Evolutionary conservation across 2,797 vertebrate species (phyloP).

Genomic region (Pelodytes ibericus): DNA sequence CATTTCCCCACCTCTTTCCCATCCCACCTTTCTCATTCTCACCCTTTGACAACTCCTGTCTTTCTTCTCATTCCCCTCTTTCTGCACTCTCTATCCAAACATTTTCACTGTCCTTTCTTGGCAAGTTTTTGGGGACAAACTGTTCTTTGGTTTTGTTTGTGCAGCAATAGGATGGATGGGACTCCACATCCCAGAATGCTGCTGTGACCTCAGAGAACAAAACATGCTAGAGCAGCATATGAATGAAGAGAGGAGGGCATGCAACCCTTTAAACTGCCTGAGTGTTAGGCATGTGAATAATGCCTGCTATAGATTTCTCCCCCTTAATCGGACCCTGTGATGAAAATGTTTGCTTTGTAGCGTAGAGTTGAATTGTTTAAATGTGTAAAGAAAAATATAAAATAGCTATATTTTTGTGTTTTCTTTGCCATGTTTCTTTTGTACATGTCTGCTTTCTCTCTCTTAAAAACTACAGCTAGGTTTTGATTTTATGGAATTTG

Average conservation of each 20-base stretch:
- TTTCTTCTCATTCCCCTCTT: constrained; percentile 1
- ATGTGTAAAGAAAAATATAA: no score
- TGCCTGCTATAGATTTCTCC: no score
- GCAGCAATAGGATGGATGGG: constrained; percentile 29
- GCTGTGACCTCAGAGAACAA: constrained; percentile 33
- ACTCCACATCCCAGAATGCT: constrained; percentile 31
- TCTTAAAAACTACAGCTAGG: no score
- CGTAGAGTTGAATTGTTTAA: no score
- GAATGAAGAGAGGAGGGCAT: constrained; percentile 30
- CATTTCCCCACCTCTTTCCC: constrained; percentile 27
- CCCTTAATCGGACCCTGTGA: no score
- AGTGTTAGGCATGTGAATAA: no score
- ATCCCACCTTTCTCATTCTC: constrained; percentile 2
- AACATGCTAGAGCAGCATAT: constrained; percentile 19
- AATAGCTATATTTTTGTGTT: no score
- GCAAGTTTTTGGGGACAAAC: constrained; percentile 32
- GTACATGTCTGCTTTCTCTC: no score
- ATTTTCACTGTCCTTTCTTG: constrained; percentile 11
- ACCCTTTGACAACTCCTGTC: constrained; percentile 1
- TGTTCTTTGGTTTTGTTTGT: constrained; percentile 44
- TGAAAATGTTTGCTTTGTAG: no score
- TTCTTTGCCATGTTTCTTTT: no score
- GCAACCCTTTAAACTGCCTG: constrained; percentile 11
- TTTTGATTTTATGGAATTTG: no score
- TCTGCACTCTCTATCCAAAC: constrained; percentile 5